Conservation (phyloP, 2,797 vertebrate genomes). For the Sebastes kiyomatsui region DNA sequence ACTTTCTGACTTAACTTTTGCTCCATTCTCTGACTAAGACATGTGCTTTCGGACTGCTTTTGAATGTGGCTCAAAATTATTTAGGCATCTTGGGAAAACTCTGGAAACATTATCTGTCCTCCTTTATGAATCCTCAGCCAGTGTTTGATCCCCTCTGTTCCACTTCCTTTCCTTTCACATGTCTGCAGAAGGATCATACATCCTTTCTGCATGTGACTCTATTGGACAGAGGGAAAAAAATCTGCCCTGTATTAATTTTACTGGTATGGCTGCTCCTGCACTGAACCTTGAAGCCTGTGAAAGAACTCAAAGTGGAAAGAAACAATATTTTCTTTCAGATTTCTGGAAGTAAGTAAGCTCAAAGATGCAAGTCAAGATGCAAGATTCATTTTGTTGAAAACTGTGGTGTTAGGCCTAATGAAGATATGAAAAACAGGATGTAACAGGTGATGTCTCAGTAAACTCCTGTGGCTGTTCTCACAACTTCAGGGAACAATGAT, state of each 20-base stretch:
- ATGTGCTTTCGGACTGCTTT: neutral
- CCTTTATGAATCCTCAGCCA: constrained; percentile 3
- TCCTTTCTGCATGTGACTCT: neutral
- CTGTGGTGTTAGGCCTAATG: fast-evolving
- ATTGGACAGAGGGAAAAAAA: constrained; percentile 15
- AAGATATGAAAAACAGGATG: neutral
- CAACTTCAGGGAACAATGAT: constrained; percentile 32
- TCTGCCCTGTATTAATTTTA: constrained; percentile 23
- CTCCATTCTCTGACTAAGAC: neutral
- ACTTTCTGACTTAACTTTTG: neutral
- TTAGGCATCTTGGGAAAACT: constrained; percentile 12
- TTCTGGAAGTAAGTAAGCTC: constrained; percentile 27
- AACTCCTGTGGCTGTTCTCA: constrained; percentile 34
- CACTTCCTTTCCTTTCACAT: constrained; percentile 10
- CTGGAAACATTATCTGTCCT: constrained; percentile 5
- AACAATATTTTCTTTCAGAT: constrained; percentile 2
- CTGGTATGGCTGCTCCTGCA: constrained; percentile 9
- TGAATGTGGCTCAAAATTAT: constrained; percentile 2
- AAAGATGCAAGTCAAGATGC: neutral
- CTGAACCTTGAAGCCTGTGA: constrained; percentile 11
- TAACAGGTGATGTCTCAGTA: neutral
- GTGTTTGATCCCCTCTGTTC: neutral
- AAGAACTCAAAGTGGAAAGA: constrained; percentile 11
- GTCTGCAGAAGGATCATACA: constrained; percentile 10
- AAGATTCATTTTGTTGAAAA: neutral